phyloP scores from a whole-genome alignment of 2,797 vertebrate species.

The Otolemur crassicaudatus region DNA sequence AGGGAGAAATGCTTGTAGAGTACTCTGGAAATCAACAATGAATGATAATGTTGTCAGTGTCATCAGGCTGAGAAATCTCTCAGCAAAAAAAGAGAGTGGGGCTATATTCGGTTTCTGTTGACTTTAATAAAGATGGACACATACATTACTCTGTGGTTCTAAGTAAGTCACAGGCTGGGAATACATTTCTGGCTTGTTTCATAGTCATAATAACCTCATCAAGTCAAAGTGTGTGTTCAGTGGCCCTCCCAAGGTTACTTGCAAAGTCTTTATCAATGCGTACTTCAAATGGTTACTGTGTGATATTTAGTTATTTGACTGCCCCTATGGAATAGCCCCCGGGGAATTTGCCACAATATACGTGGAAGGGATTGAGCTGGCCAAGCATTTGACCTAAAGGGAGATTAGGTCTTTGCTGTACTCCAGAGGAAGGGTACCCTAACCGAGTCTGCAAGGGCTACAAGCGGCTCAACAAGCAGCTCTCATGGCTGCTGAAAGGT shows the following conservation, averaged over 20 bases:
- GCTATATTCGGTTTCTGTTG: background rate
- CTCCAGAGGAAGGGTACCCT: slow-evolving; percentile 4
- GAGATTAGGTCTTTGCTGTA: background rate
- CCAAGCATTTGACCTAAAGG: background rate
- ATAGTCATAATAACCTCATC: slow-evolving; percentile 3
- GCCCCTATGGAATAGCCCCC: background rate
- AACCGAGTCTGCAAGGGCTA: background rate
- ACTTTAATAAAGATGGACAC: slow-evolving; percentile 35
- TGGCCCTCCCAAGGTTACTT: slow-evolving; percentile 5
- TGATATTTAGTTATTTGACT: background rate
- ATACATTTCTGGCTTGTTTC: slow-evolving; percentile 35
- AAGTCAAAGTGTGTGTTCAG: slow-evolving; percentile 13
- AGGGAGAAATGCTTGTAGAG: background rate
- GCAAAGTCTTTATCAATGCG: background rate
- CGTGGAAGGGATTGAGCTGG: background rate
- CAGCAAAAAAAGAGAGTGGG: background rate
- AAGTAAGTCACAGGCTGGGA: background rate
- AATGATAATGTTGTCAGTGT: background rate
- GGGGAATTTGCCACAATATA: background rate
- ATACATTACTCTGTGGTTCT: background rate
- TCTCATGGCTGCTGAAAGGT: background rate
- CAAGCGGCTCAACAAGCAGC: background rate
- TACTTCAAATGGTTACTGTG: background rate
- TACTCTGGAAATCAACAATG: slow-evolving; percentile 18
- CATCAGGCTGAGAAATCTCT: slow-evolving; percentile 40